Evolutionary conservation across 2,113 vertebrate genomes (phyloP).

Genomic region (Coptodon rendalli): DNA sequence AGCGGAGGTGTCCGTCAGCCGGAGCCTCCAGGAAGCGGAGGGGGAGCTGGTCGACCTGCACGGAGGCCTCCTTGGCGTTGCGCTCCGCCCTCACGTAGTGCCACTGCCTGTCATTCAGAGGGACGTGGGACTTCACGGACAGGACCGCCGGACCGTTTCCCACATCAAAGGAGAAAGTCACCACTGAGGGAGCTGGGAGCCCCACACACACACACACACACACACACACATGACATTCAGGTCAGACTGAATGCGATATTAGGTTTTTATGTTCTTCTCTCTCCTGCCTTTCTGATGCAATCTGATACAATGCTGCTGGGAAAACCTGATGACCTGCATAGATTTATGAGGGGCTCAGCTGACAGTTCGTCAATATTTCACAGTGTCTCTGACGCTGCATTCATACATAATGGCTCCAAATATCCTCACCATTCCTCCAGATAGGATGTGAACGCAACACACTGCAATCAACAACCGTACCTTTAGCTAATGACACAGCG

Average conservation of each 20-base stretch:
- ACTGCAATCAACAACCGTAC: not conserved
- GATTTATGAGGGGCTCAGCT: slow-evolving; percentile 45
- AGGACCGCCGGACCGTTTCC: slow-evolving; percentile 84
- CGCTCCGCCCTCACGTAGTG: slow-evolving; percentile 87
- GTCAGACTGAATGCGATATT: slow-evolving; percentile 35
- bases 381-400: slow-evolving; percentile 21
- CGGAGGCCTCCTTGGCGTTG: slow-evolving; percentile 86
- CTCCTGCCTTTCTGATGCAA: slow-evolving; percentile 53
- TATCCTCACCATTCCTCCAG: slow-evolving; percentile 1
- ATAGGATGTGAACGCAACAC: not conserved
- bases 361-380: slow-evolving; percentile 65
- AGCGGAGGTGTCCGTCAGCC: slow-evolving; percentile 80
- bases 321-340: slow-evolving; percentile 52
- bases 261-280: slow-evolving; percentile 1
- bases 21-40: slow-evolving; percentile 76
- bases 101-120: slow-evolving; percentile 94
- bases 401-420: slow-evolving; percentile 23
- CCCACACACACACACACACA: accelerated
- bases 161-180: slow-evolving; percentile 88
- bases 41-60: slow-evolving; percentile 89
- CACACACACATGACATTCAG: not conserved
- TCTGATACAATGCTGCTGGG: slow-evolving; percentile 47
- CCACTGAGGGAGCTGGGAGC: slow-evolving; percentile 80
- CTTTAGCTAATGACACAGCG: not conserved
- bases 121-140: slow-evolving; percentile 77